Percentiles rank a stretch among this genome's conserved stretches.
Evolutionary conservation across 1,140 invertebrate genomes (phyloP).

Genomic region (Achroia grisella): DNA sequence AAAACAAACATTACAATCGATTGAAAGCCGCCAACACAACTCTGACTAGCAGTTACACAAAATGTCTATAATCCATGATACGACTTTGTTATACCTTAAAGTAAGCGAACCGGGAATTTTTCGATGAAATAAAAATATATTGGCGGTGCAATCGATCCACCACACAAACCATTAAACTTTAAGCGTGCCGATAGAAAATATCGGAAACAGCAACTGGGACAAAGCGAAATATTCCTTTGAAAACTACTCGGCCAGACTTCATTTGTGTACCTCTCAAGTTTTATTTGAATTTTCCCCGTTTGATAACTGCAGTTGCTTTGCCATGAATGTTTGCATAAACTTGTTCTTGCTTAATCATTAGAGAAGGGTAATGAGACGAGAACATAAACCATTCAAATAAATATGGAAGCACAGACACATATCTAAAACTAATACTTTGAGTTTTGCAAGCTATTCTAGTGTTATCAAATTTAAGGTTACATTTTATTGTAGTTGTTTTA

Average conservation of each 20-base stretch:
- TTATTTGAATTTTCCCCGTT: constrained; percentile 12
- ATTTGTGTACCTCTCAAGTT: constrained; percentile 18
- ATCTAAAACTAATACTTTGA: too few relatives aligned
- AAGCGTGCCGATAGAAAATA: constrained; percentile 37
- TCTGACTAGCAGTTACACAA: too few relatives aligned
- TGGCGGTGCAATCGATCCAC: constrained; percentile 40
- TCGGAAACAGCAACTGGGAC: constrained; percentile 33
- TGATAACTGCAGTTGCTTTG: constrained; percentile 5
- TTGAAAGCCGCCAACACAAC: too few relatives aligned
- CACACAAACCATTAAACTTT: constrained; percentile 46
- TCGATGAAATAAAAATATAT: constrained; percentile 52
- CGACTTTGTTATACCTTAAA: not conserved
- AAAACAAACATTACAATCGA: too few relatives aligned
- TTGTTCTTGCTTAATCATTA: too few relatives aligned
- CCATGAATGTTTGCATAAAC: not conserved
- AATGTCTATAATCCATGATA: too few relatives aligned
- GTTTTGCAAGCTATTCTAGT: too few relatives aligned
- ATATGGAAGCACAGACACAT: too few relatives aligned
- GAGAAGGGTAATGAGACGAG: too few relatives aligned
- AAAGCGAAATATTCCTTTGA: constrained; percentile 39
- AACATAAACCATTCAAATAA: too few relatives aligned
- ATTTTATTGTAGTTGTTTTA: too few relatives aligned
- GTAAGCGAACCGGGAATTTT: constrained; percentile 25
- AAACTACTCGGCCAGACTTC: constrained; percentile 24
- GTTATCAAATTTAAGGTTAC: too few relatives aligned